A percentile compares a stretch with the other conserved stretches of the same genome.
Conservation (phyloP, 2,113 vertebrate genomes). For the Hypanus sabinus region DNA sequence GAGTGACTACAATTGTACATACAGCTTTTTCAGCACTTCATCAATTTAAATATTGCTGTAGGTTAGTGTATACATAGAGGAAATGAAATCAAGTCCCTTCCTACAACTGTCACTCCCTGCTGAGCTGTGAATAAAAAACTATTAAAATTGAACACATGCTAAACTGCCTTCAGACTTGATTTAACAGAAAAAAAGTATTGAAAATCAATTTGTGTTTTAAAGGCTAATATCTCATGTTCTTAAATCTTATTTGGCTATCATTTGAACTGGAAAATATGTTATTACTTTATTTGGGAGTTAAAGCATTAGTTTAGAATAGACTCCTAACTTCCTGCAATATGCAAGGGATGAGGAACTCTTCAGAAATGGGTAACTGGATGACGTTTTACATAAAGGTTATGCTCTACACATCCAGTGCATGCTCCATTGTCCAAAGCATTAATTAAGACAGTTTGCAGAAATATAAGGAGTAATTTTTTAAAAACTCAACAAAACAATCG, state of each 20-base stretch:
- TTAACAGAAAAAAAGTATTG: neutral
- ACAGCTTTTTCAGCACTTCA: neutral
- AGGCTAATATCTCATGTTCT: neutral
- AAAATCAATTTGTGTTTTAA: neutral
- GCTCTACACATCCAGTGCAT: neutral
- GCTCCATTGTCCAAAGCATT: too few relatives aligned
- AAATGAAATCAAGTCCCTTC: conserved; percentile 19
- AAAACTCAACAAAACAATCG: neutral
- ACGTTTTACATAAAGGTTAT: neutral
- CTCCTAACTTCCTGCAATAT: neutral
- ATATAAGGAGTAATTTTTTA: neutral
- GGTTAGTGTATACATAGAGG: neutral
- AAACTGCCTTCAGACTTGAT: neutral
- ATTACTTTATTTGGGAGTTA: neutral
- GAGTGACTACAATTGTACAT: neutral
- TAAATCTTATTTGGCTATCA: neutral
- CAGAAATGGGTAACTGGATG: neutral
- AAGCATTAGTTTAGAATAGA: neutral
- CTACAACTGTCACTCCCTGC: neutral
- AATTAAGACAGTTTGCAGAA: neutral
- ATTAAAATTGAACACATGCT: conserved; percentile 2
- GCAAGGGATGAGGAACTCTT: conserved; percentile 6
- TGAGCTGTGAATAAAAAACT: neutral
- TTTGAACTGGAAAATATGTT: conserved; percentile 3
- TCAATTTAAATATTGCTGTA: conserved; percentile 17